Base-by-base conservation (phyloP, 2,888 invertebrate species). In the Acrocyrtus sp. region DNA sequence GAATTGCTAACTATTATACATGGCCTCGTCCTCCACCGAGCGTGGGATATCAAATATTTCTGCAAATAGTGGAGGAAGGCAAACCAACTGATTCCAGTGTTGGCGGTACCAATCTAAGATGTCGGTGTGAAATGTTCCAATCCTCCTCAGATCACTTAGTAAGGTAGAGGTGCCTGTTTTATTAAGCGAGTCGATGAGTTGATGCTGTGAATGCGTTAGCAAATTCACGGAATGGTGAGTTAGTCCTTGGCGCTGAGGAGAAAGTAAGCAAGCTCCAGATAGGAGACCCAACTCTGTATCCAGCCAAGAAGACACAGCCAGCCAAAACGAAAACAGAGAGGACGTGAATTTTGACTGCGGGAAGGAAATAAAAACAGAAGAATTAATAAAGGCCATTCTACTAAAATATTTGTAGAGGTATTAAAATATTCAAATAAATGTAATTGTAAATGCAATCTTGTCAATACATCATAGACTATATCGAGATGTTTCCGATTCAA, bases 31-130 rank as follows among this genome's bases (percentile, higher is more conserved):
- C 83, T 91, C 92, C 83, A 91, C 92, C 82, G 89, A 88, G 85
- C 92, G 93, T 80, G 95, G 94, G 85, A 98, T 96, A 89, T 98
- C 97, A 86, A 96, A 98, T 82, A 97, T 95, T 86, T 98, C 98
- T 39, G 96, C 92, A 86, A 96, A 98, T 65, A 98, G 89, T 2
- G 96, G 95, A 53, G 97, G 97, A 82, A 97, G 88, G 74, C 83
- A 83, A 76, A 92, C 88, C 72, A 94, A 88, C 82, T 90, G 90
- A 72, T 89, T 89, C 96, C 96, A 96, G 86, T 93, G 91, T 82
- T 91, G 88, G 80, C 96, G 90, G 86, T 94, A 95, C 96, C 96
- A 98, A 84, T 91, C 90, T 82, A 97, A 87, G 82, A 94, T 90
- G 79, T 91, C 90, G 80, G 90, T 89, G 86, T 97, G 96, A 79